phyloP scores from a whole-genome alignment of 2,888 invertebrate species.

The Orgyia antiqua region DNA sequence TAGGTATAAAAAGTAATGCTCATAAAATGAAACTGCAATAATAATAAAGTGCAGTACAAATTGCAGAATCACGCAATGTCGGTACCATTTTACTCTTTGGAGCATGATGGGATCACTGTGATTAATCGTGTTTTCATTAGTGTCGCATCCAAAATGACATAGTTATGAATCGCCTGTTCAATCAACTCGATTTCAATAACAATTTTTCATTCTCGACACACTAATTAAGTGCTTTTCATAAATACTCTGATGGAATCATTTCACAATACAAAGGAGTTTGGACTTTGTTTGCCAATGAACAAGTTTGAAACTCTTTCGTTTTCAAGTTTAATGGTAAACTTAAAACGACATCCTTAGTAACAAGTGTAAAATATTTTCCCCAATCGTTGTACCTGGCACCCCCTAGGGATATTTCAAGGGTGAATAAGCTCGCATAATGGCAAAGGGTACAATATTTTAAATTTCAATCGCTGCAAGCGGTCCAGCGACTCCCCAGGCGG shows the following conservation, averaged over 20 bases:
- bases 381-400: slow-evolving; percentile 75
- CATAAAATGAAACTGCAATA: slow-evolving; percentile 24
- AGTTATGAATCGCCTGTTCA: slow-evolving; percentile 74
- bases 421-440: slow-evolving; percentile 79
- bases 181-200: slow-evolving; percentile 75
- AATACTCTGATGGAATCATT: slow-evolving; percentile 49
- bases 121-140: slow-evolving; percentile 71
- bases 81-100: slow-evolving; percentile 45
- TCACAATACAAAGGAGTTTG: slow-evolving; percentile 24
- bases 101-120: slow-evolving; percentile 38
- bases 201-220: slow-evolving; percentile 77
- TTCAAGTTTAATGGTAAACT: slow-evolving; percentile 47
- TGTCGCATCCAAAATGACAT: slow-evolving; percentile 71
- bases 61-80: slow-evolving; percentile 49
- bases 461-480: slow-evolving; percentile 78
- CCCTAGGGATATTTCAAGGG: slow-evolving; percentile 79
- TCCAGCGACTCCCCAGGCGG: slow-evolving; percentile 56
- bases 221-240: slow-evolving; percentile 77
- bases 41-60: slow-evolving; percentile 39
- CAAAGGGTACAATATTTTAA: slow-evolving; percentile 79
- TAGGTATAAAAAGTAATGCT: slow-evolving; percentile 18
- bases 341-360: slow-evolving; percentile 74
- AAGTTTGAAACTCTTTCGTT: slow-evolving; percentile 35
- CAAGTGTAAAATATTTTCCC: slow-evolving; percentile 79
- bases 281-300: slow-evolving; percentile 31